These are phyloP conservation scores for Folsomia candida DNA, from an alignment of 2,888 invertebrate species.

Conservation along the genomic window DNA sequence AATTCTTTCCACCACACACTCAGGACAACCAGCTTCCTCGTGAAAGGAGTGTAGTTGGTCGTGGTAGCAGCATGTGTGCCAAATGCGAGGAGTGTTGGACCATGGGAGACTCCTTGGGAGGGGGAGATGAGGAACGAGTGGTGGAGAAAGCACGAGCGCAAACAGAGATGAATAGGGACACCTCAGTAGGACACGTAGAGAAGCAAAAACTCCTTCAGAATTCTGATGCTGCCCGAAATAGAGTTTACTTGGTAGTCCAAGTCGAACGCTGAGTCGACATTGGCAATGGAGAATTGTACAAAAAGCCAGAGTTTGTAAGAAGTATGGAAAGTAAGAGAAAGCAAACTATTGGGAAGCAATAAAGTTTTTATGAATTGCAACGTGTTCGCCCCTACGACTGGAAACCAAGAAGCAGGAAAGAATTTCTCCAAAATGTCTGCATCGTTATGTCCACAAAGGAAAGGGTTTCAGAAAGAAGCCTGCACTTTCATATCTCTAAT, in stretches of 20 bases:
- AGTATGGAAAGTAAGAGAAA: constrained; percentile 12
- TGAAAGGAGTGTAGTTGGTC: too few species aligned
- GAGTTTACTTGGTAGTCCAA: constrained; percentile 1
- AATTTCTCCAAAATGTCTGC: neutral
- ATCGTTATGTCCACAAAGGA: neutral
- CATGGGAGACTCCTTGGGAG: neutral
- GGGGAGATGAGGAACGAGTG: neutral
- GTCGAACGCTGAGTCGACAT: constrained; percentile 14
- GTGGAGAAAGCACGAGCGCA: neutral
- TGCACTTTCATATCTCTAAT: neutral
- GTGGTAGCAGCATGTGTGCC: neutral
- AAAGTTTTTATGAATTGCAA: constrained; percentile 18
- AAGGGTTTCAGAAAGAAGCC: neutral
- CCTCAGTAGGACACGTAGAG: constrained; percentile 9
- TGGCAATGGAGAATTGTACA: constrained; percentile 8
- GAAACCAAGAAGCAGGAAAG: neutral
- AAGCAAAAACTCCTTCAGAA: neutral
- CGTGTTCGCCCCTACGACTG: neutral
- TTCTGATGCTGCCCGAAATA: constrained; percentile 4
- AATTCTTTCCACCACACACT: neutral
- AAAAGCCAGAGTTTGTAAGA: neutral
- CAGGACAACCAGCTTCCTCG: neutral
- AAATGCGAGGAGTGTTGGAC: neutral
- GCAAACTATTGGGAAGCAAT: constrained; percentile 20
- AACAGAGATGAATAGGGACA: constrained; percentile 7